Evolutionary conservation across 2,888 invertebrate genomes (phyloP), one percentile per base, ranked within the genome.

Genomic region (Dolichomitus sp.): DNA sequence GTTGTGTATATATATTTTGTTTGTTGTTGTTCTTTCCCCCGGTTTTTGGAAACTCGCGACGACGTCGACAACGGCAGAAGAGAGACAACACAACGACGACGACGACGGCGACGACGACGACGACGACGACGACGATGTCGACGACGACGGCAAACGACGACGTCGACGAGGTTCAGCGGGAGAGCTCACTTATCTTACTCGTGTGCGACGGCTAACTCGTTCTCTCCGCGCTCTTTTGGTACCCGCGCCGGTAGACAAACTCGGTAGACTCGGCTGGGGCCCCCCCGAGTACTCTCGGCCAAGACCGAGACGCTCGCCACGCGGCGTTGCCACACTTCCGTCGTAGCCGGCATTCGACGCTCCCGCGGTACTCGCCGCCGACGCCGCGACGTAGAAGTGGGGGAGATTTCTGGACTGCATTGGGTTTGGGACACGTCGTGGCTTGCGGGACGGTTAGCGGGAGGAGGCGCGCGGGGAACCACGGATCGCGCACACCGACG

Each of bases 321-420:
- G 92, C 93, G 87, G 88, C 90, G 92, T 93, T 93, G 92, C 93
- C 93, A 91, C 91, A 91, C 91, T 92, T 92, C 91, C 91, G 89
- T 88, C 88, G 74, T 70, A 68, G 87, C 90, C 88, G 88, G 87
- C 87, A 85, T 86, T 85, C 84, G 83, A 84, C 84, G 85, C 87
- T 84, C 78, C 72, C 83, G 82, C 82, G 77, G 78, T 73, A 75
- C 73, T 80, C 82, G 78, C 80, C 73, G 82, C 83, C 75, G 79
- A 45, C 68, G 45, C 73, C 80, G 73, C 79, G 61, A 75, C 74
- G 75, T 23, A 42, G 27, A 79, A 81, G 80, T 83, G 74, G 84
- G 68, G 59, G 65, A 33, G 77, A 69, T 79, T 78, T 78, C 78
- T 79, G 59, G 73, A 80, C 75, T 83, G 83, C 80, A 83, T 72